phyloP scores from a whole-genome alignment of 2,113 vertebrate genomes.

The Syngnathus floridae region DNA sequence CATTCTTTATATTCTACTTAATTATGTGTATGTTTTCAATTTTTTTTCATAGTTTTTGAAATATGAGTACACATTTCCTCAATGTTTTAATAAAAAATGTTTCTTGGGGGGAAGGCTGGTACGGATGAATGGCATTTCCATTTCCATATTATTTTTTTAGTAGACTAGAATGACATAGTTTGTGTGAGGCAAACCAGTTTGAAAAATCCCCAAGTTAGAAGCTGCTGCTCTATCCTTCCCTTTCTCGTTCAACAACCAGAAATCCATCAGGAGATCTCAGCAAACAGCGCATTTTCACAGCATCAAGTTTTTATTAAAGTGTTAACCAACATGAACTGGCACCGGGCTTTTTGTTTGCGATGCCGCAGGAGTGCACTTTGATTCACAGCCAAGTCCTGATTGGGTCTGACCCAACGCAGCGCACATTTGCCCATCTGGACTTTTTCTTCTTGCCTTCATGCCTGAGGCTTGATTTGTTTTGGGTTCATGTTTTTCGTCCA shows the following conservation, averaged over 20 bases:
- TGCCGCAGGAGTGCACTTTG: constrained; percentile 23
- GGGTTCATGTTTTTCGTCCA: constrained; percentile 3
- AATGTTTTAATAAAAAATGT: too few relatives aligned
- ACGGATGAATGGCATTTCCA: too few relatives aligned
- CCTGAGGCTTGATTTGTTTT: constrained; percentile 8
- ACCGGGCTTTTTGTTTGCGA: constrained; percentile 7
- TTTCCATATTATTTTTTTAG: neutral
- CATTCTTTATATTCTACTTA: too few relatives aligned
- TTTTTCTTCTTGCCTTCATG: constrained; percentile 18
- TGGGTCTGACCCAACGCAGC: constrained; percentile 16
- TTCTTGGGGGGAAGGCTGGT: too few relatives aligned
- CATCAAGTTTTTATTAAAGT: constrained; percentile 21
- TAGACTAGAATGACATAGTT: neutral
- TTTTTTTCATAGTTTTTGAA: too few relatives aligned
- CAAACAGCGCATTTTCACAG: constrained; percentile 23
- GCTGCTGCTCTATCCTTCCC: neutral
- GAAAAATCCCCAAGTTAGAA: neutral
- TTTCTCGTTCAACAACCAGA: neutral
- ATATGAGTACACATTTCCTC: too few relatives aligned
- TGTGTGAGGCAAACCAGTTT: neutral
- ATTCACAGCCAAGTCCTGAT: constrained; percentile 40
- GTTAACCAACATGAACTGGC: constrained; percentile 4
- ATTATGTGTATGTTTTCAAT: too few relatives aligned
- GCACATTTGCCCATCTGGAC: constrained; percentile 11
- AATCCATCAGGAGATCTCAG: neutral